Base-by-base conservation (phyloP, 2,888 invertebrate species). In the Gymnosoma rotundatum region DNA sequence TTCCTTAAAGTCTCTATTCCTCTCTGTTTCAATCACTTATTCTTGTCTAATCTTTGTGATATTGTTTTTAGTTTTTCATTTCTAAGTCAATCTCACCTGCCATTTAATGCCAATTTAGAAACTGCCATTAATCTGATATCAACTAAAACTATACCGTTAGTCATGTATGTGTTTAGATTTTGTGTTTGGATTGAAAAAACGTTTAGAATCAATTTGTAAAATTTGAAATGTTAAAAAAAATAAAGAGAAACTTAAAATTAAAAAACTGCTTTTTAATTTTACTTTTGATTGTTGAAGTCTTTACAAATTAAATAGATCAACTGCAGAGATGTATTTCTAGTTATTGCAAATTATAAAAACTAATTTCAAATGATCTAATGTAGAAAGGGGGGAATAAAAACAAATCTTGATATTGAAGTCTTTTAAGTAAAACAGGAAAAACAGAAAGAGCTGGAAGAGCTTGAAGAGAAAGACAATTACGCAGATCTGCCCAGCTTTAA, bases 71-170 rank as follows among this genome's bases (percentile, higher is more conserved):
- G 14, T 16, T 67, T 14, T 60, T 25, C 21, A 48, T n/a, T 48
- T 87, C 84, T 85, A 86, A 86, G 86, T 86, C 83, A 85, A 38
- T 63, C 63, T 45, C 52, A 70, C 45, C 69, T 25, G 45, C 54
- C 60, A 80, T 21, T 5, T 25, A 18, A 10, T 45, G n/a, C 18
- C 48, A 48, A n/a, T 42, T 58, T 9, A 73, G n/a, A 61, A 56
- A 73, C 72, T 79, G 67, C 66, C 76, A 38, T 66, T 73, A 67
- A 63, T 14, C 18, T 63, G 25, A 42, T 32, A 45, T 42, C 1
- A 45, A 18, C 18, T 66, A 52, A 64, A 45, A 50, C 61, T 73
- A 18, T 58, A 73, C 73, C 20, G 20, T 64, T 64, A 72, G 64
- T 72, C 36, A 50, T 58, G 5, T 42, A 8, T 12, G 18, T 69